These are phyloP conservation scores for Felis chaus DNA, from an alignment of 2,113 vertebrate species.

Conservation along the genomic window DNA sequence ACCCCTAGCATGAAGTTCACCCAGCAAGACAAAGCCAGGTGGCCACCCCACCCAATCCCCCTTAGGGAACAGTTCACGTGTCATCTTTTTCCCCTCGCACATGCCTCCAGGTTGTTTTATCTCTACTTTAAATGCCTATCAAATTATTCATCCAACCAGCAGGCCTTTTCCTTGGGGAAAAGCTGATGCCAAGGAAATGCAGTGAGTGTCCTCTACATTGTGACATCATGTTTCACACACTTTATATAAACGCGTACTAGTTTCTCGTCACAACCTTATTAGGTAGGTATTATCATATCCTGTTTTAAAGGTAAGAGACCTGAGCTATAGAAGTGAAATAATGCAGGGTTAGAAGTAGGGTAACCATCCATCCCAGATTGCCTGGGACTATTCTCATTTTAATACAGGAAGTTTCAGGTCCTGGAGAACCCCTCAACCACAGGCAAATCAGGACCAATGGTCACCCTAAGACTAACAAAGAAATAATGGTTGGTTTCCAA, in stretches of 20 bases:
- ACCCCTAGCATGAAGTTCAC: neutral
- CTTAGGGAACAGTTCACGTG: neutral
- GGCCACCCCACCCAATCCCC: too few species aligned
- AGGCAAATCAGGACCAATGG: neutral
- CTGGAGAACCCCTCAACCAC: neutral
- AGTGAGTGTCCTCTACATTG: neutral
- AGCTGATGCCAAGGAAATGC: neutral
- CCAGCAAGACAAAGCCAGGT: neutral
- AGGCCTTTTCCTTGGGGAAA: neutral
- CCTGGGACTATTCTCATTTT: neutral
- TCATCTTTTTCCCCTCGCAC: accelerated
- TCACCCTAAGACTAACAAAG: neutral
- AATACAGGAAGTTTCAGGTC: neutral
- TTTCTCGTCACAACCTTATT: neutral
- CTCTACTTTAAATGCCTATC: neutral
- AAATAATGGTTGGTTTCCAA: neutral
- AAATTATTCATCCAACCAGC: neutral
- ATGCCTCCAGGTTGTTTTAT: too few species aligned
- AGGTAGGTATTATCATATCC: neutral
- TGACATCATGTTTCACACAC: neutral
- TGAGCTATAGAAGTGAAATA: neutral
- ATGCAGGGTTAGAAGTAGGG: neutral
- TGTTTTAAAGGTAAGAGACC: neutral
- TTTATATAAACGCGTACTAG: neutral
- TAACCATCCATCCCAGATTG: neutral